Conservation (phyloP, 2,888 invertebrate genomes). For the Romanomermis culicivorax region DNA sequence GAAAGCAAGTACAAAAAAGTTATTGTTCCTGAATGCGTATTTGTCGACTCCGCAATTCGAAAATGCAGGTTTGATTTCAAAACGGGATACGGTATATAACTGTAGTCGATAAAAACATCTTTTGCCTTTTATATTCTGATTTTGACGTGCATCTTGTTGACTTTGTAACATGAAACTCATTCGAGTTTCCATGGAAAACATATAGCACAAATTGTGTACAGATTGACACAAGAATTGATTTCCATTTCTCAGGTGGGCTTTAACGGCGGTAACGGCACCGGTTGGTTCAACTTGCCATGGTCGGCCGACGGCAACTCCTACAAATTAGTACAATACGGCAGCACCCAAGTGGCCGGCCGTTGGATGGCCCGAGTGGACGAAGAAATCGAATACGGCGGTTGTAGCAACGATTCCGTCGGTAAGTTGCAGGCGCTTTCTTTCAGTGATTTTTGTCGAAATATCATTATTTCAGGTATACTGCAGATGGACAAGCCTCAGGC, state of each 20-base stretch:
- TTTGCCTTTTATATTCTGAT: no score
- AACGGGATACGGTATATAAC: no score
- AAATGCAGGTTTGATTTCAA: no score
- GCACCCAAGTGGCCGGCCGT: constrained; percentile 40
- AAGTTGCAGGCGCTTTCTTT: neutral
- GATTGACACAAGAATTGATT: no score
- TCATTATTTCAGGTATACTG: constrained; percentile 7
- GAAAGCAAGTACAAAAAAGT: no score
- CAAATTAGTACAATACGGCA: constrained; percentile 17
- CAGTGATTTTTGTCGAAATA: neutral
- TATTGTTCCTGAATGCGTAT: no score
- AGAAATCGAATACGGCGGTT: constrained; percentile 68
- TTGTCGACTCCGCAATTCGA: no score
- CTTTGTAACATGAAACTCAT: no score
- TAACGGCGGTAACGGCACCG: constrained; percentile 78
- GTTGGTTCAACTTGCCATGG: constrained; percentile 17
- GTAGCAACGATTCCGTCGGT: constrained; percentile 33
- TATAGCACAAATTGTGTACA: no score
- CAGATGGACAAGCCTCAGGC: constrained; percentile 9
- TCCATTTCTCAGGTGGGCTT: constrained; percentile 54
- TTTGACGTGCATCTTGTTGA: no score
- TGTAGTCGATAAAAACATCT: no score
- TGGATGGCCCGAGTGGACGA: constrained; percentile 84
- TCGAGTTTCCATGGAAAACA: no score
- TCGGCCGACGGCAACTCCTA: constrained; percentile 20